A percentile compares a stretch with the other conserved stretches of the same genome.
Conservation (phyloP, 2,113 vertebrate species). For the Apodemus speciosus region DNA sequence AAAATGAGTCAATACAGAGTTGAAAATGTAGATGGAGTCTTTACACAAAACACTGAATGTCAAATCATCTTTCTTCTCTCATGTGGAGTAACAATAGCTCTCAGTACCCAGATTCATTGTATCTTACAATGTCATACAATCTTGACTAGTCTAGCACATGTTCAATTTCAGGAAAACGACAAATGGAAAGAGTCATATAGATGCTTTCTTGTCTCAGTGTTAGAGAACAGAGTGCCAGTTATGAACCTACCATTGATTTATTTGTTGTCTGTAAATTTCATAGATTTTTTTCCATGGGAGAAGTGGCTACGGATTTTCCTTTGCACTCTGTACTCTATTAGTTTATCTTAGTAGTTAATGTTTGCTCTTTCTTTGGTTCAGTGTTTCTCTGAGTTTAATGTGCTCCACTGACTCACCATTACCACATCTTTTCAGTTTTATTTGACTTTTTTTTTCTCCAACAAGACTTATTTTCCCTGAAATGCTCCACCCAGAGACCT, state of each 20-base stretch:
- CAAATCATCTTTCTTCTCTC: background rate
- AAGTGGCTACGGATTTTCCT: background rate
- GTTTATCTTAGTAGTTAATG: background rate
- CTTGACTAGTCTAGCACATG: background rate
- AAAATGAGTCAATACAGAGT: background rate
- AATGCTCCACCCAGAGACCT: background rate
- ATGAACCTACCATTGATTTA: background rate
- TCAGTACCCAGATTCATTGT: background rate
- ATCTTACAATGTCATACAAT: background rate
- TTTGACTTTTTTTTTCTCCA: background rate
- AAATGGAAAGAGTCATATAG: background rate
- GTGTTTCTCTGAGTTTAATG: background rate
- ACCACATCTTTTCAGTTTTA: conserved; percentile 2
- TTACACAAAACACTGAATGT: background rate
- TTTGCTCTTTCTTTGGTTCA: background rate
- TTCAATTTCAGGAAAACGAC: background rate
- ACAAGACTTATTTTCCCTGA: background rate
- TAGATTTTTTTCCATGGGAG: background rate
- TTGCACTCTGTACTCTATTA: background rate
- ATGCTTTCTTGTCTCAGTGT: background rate
- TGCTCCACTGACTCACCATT: background rate
- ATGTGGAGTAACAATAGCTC: background rate
- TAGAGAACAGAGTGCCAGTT: background rate
- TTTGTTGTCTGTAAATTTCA: background rate
- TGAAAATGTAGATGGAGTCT: background rate